These are phyloP conservation scores for Dasypogon diadema DNA, from an alignment of 2,888 invertebrate genomes.

Conservation along the genomic window DNA sequence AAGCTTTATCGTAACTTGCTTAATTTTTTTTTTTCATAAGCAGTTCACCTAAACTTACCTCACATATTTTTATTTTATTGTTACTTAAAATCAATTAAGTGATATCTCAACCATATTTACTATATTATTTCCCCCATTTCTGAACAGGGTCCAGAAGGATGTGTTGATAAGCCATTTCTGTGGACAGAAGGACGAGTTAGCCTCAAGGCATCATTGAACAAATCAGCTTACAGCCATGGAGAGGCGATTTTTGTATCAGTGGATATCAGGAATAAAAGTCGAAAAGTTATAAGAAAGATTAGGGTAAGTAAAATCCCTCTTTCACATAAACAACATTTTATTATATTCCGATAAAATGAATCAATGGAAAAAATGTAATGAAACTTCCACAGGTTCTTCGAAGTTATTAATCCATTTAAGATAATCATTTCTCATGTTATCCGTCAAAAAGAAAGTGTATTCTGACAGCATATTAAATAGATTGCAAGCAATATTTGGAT, in stretches of 20 bases:
- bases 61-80: no score
- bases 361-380: background rate
- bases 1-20: no score
- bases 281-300: conserved; percentile 82
- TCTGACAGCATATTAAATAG: no score
- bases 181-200: conserved; percentile 84
- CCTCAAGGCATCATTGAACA: conserved; percentile 81
- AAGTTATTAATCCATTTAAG: no score
- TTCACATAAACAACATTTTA: background rate
- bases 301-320: conserved; percentile 72
- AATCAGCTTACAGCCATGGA: conserved; percentile 82
- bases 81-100: no score
- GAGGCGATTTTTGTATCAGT: conserved; percentile 80
- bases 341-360: background rate
- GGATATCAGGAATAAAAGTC: conserved; percentile 80
- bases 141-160: conserved; percentile 75
- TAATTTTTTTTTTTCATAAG: no score
- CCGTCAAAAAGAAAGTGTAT: no score
- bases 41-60: background rate
- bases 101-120: no score
- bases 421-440: no score
- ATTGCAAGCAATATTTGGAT: no score
- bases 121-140: no score
- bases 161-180: conserved; percentile 81
- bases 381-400: background rate